Conservation (phyloP, 2,113 vertebrate species). For the Ceyx margarethae region DNA sequence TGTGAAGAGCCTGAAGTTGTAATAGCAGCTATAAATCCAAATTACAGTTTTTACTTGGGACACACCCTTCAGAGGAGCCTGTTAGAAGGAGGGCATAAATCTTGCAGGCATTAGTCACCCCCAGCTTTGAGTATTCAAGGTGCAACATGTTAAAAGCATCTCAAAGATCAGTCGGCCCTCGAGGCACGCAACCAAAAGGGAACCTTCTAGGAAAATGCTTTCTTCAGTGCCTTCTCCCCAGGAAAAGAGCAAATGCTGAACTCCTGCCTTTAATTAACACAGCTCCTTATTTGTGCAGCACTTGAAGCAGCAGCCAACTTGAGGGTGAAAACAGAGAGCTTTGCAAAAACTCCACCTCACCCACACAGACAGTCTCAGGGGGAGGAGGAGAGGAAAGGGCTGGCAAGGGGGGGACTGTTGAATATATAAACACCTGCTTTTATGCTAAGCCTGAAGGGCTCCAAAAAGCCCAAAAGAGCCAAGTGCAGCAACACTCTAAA, state of each 20-base stretch:
- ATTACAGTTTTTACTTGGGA: not conserved
- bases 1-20: not conserved
- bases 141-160: not conserved
- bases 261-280: not conserved
- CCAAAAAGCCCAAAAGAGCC: conserved; percentile 12
- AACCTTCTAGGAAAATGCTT: not conserved
- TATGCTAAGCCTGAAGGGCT: conserved; percentile 12
- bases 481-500: not conserved
- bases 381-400: not conserved
- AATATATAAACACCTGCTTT: not conserved
- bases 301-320: not conserved
- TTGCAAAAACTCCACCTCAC: not conserved
- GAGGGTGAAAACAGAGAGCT: not conserved
- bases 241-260: not conserved
- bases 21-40: not conserved
- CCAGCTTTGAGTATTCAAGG: not conserved
- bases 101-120: not conserved
- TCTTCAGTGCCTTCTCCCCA: not conserved
- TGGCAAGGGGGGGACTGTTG: not conserved
- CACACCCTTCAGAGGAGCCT: not conserved
- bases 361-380: not conserved
- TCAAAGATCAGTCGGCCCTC: not conserved
- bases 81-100: not conserved
- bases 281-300: not conserved
- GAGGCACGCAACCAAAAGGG: not conserved